These are phyloP conservation scores for Pristionchus pacificus DNA, from an alignment of 1,140 invertebrate species.

Conservation along the genomic window DNA sequence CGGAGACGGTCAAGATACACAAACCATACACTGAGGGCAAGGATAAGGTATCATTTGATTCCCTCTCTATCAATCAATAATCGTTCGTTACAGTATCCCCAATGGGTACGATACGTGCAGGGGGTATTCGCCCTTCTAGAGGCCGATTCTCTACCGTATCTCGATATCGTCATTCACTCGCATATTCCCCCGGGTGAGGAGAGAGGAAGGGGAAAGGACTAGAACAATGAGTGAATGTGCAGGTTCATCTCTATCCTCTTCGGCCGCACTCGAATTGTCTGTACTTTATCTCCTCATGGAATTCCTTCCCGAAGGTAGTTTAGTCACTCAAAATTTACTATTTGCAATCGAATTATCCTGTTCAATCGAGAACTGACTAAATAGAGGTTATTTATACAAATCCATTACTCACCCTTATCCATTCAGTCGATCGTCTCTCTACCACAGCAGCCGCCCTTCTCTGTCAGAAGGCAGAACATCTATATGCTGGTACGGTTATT, in stretches of 20 bases:
- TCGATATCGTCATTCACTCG: constrained; percentile 10
- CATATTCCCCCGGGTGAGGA: constrained; percentile 6
- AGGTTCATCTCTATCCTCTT: constrained; percentile 6
- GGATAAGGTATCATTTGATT: background rate
- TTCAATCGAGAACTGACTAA: no score
- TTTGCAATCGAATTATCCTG: no score
- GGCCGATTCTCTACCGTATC: background rate
- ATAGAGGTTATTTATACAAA: no score
- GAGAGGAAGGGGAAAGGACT: background rate
- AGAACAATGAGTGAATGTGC: background rate
- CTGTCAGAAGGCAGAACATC: constrained; percentile 20
- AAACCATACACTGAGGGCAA: background rate
- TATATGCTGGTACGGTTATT: constrained; percentile 4
- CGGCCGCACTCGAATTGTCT: constrained; percentile 17
- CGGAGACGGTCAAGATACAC: constrained; percentile 5
- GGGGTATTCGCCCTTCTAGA: constrained; percentile 5
- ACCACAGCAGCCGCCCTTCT: background rate
- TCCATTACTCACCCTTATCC: no score
- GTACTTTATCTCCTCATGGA: constrained; percentile 8
- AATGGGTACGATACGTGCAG: constrained; percentile 13
- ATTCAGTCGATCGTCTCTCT: constrained; percentile 1
- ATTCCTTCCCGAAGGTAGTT: constrained; percentile 2
- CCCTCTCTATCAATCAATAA: background rate
- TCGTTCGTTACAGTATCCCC: constrained; percentile 11
- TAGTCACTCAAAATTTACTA: background rate